phyloP scores from a whole-genome alignment of 2,797 vertebrate species.

The Brachymystax lenok region DNA sequence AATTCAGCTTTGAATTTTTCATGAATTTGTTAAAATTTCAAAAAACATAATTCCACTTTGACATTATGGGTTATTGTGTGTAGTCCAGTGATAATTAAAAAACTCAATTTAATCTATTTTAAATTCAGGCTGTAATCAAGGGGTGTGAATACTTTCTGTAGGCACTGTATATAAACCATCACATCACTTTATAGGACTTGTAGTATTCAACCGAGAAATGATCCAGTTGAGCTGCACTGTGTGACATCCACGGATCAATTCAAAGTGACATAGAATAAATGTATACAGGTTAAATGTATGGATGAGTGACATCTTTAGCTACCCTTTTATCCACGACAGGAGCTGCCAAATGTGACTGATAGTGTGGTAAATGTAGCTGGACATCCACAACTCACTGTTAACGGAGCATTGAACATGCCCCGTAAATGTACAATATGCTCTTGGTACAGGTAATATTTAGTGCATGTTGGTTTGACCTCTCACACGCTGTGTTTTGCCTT shows the following conservation, averaged over 20 bases:
- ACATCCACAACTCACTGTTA: not conserved
- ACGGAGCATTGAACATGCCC: not conserved
- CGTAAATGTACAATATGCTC: conserved; percentile 7
- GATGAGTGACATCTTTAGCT: conserved; percentile 12
- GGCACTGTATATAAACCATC: not conserved
- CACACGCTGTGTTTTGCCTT: not conserved
- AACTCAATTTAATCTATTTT: too few relatives aligned
- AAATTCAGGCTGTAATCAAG: too few relatives aligned
- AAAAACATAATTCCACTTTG: too few relatives aligned
- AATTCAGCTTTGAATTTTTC: too few relatives aligned
- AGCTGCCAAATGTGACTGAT: conserved; percentile 23
- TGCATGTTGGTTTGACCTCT: not conserved
- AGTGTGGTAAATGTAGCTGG: not conserved
- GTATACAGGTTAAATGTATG: not conserved
- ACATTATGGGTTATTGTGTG: too few relatives aligned
- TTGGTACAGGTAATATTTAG: conserved; percentile 1
- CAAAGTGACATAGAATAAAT: not conserved
- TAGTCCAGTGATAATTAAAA: not conserved
- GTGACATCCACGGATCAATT: not conserved
- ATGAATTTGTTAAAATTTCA: too few relatives aligned
- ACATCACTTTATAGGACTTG: not conserved
- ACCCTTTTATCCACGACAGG: conserved; percentile 7
- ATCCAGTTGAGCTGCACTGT: not conserved
- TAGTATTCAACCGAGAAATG: not conserved
- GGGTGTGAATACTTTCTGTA: too few relatives aligned